phyloP scores from a whole-genome alignment of 1,140 invertebrate genomes.

The Colletes latitarsis region DNA sequence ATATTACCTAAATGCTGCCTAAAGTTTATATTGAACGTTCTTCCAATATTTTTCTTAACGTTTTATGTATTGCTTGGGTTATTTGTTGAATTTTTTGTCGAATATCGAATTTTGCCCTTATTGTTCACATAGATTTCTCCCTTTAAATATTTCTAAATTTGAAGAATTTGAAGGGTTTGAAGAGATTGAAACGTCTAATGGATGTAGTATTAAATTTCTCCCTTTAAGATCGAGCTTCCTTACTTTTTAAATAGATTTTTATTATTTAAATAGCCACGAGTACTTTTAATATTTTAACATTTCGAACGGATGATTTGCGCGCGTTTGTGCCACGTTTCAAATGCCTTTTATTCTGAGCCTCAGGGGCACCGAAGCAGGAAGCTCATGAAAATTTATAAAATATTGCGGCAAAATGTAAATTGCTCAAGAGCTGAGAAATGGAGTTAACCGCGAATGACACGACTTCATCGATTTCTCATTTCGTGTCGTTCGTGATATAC shows the following conservation, averaged over 20 bases:
- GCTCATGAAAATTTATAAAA: slow-evolving; percentile 35
- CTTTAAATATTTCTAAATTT: too few relatives aligned
- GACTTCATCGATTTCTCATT: slow-evolving; percentile 25
- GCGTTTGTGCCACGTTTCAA: background rate
- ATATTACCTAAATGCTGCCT: too few relatives aligned
- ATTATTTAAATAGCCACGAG: background rate
- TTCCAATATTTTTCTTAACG: too few relatives aligned
- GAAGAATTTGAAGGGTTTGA: too few relatives aligned
- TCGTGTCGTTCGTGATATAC: background rate
- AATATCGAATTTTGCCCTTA: too few relatives aligned
- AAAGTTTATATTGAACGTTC: too few relatives aligned
- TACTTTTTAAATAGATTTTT: background rate
- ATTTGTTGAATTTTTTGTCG: too few relatives aligned
- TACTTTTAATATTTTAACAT: background rate
- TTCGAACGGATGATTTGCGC: slow-evolving; percentile 1
- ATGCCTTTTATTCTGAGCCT: background rate
- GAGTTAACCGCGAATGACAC: slow-evolving; percentile 17
- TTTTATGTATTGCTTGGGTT: too few relatives aligned
- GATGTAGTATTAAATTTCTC: too few relatives aligned
- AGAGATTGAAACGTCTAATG: too few relatives aligned
- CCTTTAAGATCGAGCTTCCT: too few relatives aligned
- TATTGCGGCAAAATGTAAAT: slow-evolving; percentile 4
- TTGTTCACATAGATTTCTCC: too few relatives aligned
- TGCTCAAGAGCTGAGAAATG: slow-evolving; percentile 6
- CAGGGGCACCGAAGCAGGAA: slow-evolving; percentile 7